A percentile compares a stretch with the other conserved stretches of the same genome.
Evolutionary conservation across 2,797 vertebrate genomes (phyloP).

Genomic region (Manis crassicaudata): DNA sequence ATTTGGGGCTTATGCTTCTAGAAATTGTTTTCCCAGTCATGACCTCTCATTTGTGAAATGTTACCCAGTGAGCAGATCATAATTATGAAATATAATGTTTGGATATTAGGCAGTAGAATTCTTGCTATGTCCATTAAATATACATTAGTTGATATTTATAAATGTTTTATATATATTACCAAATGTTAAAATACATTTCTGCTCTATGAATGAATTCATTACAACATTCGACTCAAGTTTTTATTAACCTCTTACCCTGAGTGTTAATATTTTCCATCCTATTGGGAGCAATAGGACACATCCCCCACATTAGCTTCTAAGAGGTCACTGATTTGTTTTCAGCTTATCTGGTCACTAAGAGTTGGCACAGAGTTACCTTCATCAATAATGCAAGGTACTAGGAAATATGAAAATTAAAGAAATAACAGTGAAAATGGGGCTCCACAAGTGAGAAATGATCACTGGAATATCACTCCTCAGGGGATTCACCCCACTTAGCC

Average conservation of each 20-base stretch:
- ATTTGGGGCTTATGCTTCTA: slow-evolving; percentile 58
- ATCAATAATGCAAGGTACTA: slow-evolving; percentile 86
- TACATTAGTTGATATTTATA: slow-evolving; percentile 78
- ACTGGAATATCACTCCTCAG: slow-evolving; percentile 59
- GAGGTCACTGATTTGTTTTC: slow-evolving; percentile 80
- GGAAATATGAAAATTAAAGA: slow-evolving; percentile 84
- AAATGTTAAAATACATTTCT: slow-evolving; percentile 75
- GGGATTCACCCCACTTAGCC: slow-evolving; percentile 73
- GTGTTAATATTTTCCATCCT: slow-evolving; percentile 75
- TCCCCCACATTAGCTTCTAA: slow-evolving; percentile 74
- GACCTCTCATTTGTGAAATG: slow-evolving; percentile 74
- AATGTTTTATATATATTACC: slow-evolving; percentile 75
- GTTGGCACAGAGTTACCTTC: slow-evolving; percentile 78
- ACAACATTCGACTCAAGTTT: slow-evolving; percentile 71
- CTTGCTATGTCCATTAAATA: slow-evolving; percentile 72
- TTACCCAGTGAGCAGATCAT: slow-evolving; percentile 69
- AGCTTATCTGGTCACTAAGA: slow-evolving; percentile 81
- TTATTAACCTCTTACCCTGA: slow-evolving; percentile 81
- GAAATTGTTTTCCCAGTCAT: slow-evolving; percentile 68
- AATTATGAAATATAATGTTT: slow-evolving; percentile 79
- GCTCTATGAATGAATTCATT: slow-evolving; percentile 69
- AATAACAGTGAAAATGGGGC: slow-evolving; percentile 81
- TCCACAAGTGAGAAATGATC: slow-evolving; percentile 72
- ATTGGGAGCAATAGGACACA: slow-evolving; percentile 73
- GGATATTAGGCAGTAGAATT: slow-evolving; percentile 57